Evolutionary conservation across 2,113 vertebrate genomes (phyloP), one percentile per base, ranked within the genome.

Genomic region (Menura novaehollandiae): DNA sequence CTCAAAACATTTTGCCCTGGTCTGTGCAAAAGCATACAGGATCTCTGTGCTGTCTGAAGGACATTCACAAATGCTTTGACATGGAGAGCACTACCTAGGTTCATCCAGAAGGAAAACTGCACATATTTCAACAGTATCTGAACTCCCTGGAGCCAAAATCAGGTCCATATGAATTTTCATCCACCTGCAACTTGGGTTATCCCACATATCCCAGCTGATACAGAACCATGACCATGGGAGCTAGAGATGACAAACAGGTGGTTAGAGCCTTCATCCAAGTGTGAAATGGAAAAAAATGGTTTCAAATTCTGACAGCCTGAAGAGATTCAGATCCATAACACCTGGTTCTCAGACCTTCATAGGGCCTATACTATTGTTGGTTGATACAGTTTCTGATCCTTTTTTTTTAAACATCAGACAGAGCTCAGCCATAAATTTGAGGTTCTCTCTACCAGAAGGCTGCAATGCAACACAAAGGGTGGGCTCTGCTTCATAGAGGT

Each of bases 81-180:
- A 13, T 4, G 24, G 11, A 91, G 1, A 49, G 4, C 0, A 1
- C 12, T 47, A 56, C 6, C 27, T 33, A 9, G 5, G n/a, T 37
- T 47, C 16, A 75, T 13, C 15, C 56, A 55, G 24, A 27, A 78
- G n/a, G 15, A 67, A 85, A 91, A 71, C 7, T 10, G 18, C 1
- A 2, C 24, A 17, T 71, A 41, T 49, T 81, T 64, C 11, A 30
- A 37, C 32, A 68, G 22, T 10, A 5, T 46, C 27, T 56, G 44
- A 68, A 35, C 23, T 67, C 21, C 13, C 6, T 44, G 27, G 4
- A 84, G 24, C 21, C 49, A n/a, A 58, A 49, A 49, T 44, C 21
- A 37, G 11, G 4, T n/a, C 56, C 7, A 11, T 15, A 23, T 2
- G 24, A 67, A 51, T 63, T 85, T 73, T 82, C 23, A 67, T 13